Base-by-base conservation (phyloP, 30 jellyfish, hydroid and myxozoan genomes). In the Aurelia sp. region DNA sequence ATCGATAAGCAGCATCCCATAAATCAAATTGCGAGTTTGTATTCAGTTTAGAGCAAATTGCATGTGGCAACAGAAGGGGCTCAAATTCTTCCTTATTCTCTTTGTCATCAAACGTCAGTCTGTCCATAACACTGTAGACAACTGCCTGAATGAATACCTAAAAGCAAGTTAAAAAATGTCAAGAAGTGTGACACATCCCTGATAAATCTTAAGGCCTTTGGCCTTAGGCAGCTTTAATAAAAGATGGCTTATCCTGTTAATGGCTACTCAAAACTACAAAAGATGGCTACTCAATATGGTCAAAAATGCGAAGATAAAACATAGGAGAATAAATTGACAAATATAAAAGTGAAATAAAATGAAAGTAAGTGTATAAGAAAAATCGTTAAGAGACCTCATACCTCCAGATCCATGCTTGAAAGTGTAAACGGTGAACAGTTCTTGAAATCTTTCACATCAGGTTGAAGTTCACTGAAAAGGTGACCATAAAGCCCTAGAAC, bases 331-430 rank as follows among this genome's bases (percentile, higher is more conserved):
- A 10, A 5, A 44, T 44, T 5, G 3, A 44, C 15, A 0, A 5
- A 44, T 44, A 44, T 5, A 4, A 37, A 37, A 37, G 9, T 37
- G 10, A 37, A 37, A 37, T 37, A 37, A 37, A 37, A 37, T 37
- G 10, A 37, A 27, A 27, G 0, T 7, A 37, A 37, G 10, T 7
- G 4, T 37, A 7, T 4, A 0, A 44, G 15, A 6, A 6, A 44
- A 44, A 44, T 5, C 7, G 8, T 5, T 44, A 44, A 44, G 15
- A 40, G 51, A 44, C 3, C 55, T 44, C 62, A 35, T 71, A 92
- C 98, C 92, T 92, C 97, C 30, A 92, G 81, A 71, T 92, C 98
- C 66, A 91, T 48, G 0, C 88, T 61, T 48, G 97, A 92, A 78
- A 92, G 47, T 18, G 90, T 48, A 27, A 95, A 86, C 4, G 90